A percentile compares a stretch with the other conserved stretches of the same genome.
Evolutionary conservation across 2,888 invertebrate species (phyloP).

Genomic region (Drosophila quinaria): DNA sequence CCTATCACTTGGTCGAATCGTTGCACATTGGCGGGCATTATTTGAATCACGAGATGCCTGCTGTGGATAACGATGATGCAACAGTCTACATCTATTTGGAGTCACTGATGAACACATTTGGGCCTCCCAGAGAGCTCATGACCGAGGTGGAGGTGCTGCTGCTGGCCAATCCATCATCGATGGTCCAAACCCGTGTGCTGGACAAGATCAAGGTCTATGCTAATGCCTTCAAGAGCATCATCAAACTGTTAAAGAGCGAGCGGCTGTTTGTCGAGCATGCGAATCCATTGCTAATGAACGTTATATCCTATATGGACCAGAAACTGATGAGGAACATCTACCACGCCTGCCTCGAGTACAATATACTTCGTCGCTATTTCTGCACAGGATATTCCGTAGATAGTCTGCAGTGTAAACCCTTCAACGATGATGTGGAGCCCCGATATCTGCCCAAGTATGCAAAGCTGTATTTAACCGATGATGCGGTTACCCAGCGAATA

Average conservation of each 20-base stretch:
- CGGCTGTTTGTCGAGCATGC: constrained; percentile 72
- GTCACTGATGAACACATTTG: constrained; percentile 69
- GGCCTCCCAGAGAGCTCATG: constrained; percentile 52
- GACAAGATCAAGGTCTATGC: constrained; percentile 63
- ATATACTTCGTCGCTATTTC: constrained; percentile 59
- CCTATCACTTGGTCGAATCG: constrained; percentile 52
- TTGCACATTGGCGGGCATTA: constrained; percentile 68
- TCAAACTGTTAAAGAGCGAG: constrained; percentile 63
- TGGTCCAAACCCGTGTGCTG: constrained; percentile 41
- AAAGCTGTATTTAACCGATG: constrained; percentile 65
- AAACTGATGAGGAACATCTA: constrained; percentile 56
- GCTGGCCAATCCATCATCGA: constrained; percentile 50
- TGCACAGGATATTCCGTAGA: constrained; percentile 36
- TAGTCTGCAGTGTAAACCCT: constrained; percentile 4
- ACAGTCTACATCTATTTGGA: constrained; percentile 75
- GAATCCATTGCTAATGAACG: constrained; percentile 64
- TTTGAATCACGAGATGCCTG: constrained; percentile 57
- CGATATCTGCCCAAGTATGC: constrained; percentile 65
- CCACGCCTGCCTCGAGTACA: constrained; percentile 75
- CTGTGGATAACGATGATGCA: constrained; percentile 50
- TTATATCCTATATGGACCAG: constrained; percentile 62
- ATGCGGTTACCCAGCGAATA: constrained; percentile 68
- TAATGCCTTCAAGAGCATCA: constrained; percentile 69
- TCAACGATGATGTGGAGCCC: constrained; percentile 32
- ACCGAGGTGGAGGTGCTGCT: constrained; percentile 56